Evolutionary conservation across 1,140 invertebrate species (phyloP).

Genomic region (Coptotermes formosanus): DNA sequence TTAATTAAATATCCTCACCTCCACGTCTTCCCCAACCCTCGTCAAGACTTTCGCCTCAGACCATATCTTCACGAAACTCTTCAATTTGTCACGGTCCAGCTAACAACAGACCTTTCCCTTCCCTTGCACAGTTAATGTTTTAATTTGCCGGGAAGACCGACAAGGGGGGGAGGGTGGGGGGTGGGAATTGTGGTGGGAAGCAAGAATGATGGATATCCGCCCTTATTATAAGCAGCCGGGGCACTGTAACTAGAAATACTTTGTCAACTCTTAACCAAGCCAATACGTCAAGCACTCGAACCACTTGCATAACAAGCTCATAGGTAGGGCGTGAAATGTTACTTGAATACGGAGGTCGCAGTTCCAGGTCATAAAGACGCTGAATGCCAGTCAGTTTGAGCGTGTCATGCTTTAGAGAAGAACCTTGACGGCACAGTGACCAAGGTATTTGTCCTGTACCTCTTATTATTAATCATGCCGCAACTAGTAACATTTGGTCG

Average conservation of each 20-base stretch:
- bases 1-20: slow-evolving; percentile 19
- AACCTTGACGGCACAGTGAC: no score
- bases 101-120: slow-evolving; percentile 11
- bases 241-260: neutral
- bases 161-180: neutral
- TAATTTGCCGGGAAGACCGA: neutral
- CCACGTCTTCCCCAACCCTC: neutral
- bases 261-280: neutral
- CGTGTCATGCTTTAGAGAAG: no score
- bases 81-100: slow-evolving; percentile 17
- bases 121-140: neutral
- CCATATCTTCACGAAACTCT: slow-evolving; percentile 15
- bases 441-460: no score
- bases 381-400: no score
- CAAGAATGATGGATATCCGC: neutral
- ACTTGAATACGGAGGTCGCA: no score
- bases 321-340: no score
- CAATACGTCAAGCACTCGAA: no score
- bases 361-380: no score
- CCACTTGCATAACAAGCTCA: no score
- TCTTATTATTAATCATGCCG: no score
- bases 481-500: no score
- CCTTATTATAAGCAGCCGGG: slow-evolving; percentile 10
- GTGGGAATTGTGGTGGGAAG: neutral
- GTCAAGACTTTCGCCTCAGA: neutral